A percentile compares a stretch with the other conserved stretches of the same genome.
Evolutionary conservation across 1,140 invertebrate species (phyloP).

Genomic region (Drosophila subobscura): DNA sequence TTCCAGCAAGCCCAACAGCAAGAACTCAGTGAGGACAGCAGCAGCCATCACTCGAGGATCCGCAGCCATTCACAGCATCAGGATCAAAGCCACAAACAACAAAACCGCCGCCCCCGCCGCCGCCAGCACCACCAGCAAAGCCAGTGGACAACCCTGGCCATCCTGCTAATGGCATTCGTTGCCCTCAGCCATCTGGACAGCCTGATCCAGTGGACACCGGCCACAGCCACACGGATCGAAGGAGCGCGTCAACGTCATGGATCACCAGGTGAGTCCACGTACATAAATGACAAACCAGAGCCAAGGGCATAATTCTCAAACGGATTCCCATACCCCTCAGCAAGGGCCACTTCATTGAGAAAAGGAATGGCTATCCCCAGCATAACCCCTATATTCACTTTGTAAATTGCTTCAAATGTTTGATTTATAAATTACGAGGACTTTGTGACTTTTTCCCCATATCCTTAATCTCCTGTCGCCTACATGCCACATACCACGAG

Average conservation of each 20-base stretch:
- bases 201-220: slow-evolving; percentile 35
- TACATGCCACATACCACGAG: background rate
- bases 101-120: slow-evolving; percentile 4
- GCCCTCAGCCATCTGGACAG: slow-evolving; percentile 65
- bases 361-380: background rate
- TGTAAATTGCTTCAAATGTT: slow-evolving; percentile 24
- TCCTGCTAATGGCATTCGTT: slow-evolving; percentile 60
- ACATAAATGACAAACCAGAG: no score
- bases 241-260: slow-evolving; percentile 58
- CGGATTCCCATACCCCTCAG: no score
- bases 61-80: no score
- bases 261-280: slow-evolving; percentile 61
- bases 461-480: slow-evolving; percentile 12
- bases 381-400: background rate
- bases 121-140: slow-evolving; percentile 12
- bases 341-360: no score
- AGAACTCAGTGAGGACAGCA: slow-evolving; percentile 3
- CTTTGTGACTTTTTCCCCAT: slow-evolving; percentile 36
- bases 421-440: slow-evolving; percentile 37
- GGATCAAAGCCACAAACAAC: no score
- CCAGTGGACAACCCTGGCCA: slow-evolving; percentile 53
- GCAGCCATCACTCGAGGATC: background rate
- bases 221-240: slow-evolving; percentile 47
- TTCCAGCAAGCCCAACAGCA: background rate
- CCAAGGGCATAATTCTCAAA: no score